A percentile compares a stretch with the other conserved stretches of the same genome.
Evolutionary conservation across 2,113 vertebrate species (phyloP).

Genomic region (Phylloscopus whistleri): DNA sequence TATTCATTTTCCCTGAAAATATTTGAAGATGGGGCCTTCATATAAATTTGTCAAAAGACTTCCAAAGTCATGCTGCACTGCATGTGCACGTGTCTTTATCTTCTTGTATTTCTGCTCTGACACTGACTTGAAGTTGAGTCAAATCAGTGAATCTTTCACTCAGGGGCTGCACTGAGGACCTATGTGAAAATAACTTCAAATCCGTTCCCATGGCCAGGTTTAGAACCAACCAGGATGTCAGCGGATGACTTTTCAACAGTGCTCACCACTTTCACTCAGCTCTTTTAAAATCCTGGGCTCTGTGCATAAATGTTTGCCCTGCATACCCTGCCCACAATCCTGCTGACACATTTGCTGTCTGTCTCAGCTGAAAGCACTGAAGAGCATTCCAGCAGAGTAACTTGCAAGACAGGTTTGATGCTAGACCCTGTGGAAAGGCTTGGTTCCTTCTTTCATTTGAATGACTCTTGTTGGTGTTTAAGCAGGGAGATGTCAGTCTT

Average conservation of each 20-base stretch:
- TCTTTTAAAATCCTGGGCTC: not conserved
- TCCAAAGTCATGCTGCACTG: not conserved
- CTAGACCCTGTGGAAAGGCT: not conserved
- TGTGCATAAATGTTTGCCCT: not conserved
- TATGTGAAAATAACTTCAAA: not conserved
- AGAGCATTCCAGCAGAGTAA: not conserved
- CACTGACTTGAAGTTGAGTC: not conserved
- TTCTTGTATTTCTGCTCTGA: not conserved
- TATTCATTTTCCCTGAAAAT: not conserved
- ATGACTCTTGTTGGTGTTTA: not conserved
- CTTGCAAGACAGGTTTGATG: not conserved
- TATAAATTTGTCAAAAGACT: not conserved
- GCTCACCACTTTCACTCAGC: not conserved
- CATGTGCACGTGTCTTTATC: not conserved
- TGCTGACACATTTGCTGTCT: not conserved
- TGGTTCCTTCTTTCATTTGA: not conserved
- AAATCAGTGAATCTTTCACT: not conserved
- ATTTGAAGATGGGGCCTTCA: not conserved
- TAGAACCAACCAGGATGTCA: not conserved
- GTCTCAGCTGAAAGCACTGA: not conserved
- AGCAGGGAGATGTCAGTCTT: conserved; percentile 10
- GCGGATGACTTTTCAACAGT: not conserved
- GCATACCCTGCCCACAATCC: not conserved
- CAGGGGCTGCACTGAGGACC: not conserved
- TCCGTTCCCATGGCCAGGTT: not conserved